phyloP scores from a whole-genome alignment of 2,888 invertebrate genomes.

The Elegia similella region DNA sequence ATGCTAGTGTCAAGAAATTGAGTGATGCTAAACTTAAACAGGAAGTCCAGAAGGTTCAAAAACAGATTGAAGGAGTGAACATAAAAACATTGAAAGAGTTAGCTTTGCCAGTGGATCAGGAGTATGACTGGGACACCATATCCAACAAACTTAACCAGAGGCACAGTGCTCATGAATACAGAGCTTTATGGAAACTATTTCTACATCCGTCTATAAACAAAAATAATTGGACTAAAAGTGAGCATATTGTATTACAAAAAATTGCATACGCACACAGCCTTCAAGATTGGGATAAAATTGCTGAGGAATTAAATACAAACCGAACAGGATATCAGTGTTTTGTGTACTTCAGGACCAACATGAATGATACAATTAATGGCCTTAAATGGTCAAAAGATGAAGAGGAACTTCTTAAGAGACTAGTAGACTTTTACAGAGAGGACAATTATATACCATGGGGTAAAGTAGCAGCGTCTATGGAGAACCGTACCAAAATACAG shows the following conservation, averaged over 20 bases:
- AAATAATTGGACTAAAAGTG: slow-evolving; percentile 50
- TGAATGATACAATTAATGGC: slow-evolving; percentile 46
- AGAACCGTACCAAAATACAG: slow-evolving; percentile 84
- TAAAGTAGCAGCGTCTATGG: slow-evolving; percentile 83
- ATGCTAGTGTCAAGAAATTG: slow-evolving; percentile 24
- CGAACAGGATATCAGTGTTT: slow-evolving; percentile 87
- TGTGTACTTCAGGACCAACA: slow-evolving; percentile 82
- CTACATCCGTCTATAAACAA: slow-evolving; percentile 86
- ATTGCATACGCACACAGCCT: slow-evolving; percentile 54
- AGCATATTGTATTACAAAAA: slow-evolving; percentile 48
- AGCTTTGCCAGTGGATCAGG: slow-evolving; percentile 54
- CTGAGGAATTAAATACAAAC: slow-evolving; percentile 75
- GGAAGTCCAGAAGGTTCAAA: slow-evolving; percentile 36
- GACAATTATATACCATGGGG: slow-evolving; percentile 89
- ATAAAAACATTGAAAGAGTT: slow-evolving; percentile 46
- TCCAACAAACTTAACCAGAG: slow-evolving; percentile 68
- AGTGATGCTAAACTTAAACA: slow-evolving; percentile 18
- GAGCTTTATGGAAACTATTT: slow-evolving; percentile 86
- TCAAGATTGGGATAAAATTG: slow-evolving; percentile 86
- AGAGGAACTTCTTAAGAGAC: slow-evolving; percentile 82
- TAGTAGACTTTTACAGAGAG: slow-evolving; percentile 83
- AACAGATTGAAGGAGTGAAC: slow-evolving; percentile 38
- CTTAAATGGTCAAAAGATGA: slow-evolving; percentile 86
- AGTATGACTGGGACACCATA: slow-evolving; percentile 83
- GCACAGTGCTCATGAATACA: slow-evolving; percentile 84